A percentile compares a stretch with the other conserved stretches of the same genome.
These are phyloP conservation scores for Notolabrus celidotus DNA, from an alignment of 2,797 vertebrate species.

Conservation along the genomic window DNA sequence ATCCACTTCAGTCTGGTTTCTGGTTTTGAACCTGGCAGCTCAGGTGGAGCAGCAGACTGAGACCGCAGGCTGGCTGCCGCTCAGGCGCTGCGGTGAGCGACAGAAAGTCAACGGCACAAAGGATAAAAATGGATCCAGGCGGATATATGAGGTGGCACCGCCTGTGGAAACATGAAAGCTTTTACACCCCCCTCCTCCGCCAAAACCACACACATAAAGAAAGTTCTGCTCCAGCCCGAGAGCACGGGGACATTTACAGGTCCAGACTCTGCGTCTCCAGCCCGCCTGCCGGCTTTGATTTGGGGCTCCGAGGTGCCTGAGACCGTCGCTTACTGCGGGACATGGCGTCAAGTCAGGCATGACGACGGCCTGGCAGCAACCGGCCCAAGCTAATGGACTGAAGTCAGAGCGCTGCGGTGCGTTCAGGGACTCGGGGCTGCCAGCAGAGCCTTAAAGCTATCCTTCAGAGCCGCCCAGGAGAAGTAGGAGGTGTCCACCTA, in stretches of 20 bases:
- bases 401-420: background rate
- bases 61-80: constrained; percentile 91
- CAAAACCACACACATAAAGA: constrained; percentile 63
- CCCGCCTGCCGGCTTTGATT: constrained; percentile 78
- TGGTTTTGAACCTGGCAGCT: constrained; percentile 80
- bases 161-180: constrained; percentile 94
- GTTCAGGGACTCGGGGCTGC: constrained; percentile 83
- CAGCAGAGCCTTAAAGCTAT: constrained; percentile 89
- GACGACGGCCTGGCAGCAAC: constrained; percentile 85
- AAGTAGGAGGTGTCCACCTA: constrained; percentile 89
- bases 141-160: constrained; percentile 90
- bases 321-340: constrained; percentile 85
- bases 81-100: constrained; percentile 82
- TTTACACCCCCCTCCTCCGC: constrained; percentile 82
- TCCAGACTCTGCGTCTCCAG: constrained; percentile 82
- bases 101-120: constrained; percentile 74
- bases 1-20: constrained; percentile 12
- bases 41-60: constrained; percentile 86
- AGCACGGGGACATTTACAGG: constrained; percentile 75
- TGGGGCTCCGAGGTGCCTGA: constrained; percentile 38
- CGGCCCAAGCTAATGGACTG: background rate
- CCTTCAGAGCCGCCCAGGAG: constrained; percentile 90
- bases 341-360: constrained; percentile 90
- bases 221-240: constrained; percentile 35
- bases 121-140: constrained; percentile 74